Evolutionary conservation across 2,888 invertebrate species (phyloP).

Genomic region (Malthinus seriepunctatus): DNA sequence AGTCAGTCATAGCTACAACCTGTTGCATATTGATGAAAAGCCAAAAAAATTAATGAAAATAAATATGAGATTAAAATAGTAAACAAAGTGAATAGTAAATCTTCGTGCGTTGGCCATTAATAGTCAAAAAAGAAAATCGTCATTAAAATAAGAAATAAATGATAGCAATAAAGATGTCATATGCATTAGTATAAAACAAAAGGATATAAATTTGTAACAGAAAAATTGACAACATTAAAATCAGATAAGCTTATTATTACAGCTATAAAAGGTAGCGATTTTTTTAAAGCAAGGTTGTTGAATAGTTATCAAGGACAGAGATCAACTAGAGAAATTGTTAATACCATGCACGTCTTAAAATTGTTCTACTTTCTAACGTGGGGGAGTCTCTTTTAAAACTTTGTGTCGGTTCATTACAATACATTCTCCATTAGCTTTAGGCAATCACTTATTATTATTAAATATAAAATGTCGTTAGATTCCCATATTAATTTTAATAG

Average conservation of each 20-base stretch:
- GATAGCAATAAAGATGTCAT: conserved; percentile 1
- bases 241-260: conserved; percentile 1
- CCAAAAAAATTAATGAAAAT: too few relatives aligned
- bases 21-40: too few relatives aligned
- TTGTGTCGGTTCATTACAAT: conserved; percentile 8
- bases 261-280: conserved; percentile 5
- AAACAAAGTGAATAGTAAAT: too few relatives aligned
- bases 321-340: conserved; percentile 32
- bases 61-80: too few relatives aligned
- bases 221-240: not conserved
- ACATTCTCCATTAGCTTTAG: not conserved
- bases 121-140: too few relatives aligned
- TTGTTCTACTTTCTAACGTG: conserved; percentile 34
- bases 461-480: conserved; percentile 4
- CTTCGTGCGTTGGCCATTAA: too few relatives aligned
- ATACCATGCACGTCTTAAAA: conserved; percentile 6
- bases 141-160: too few relatives aligned
- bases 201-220: conserved; percentile 2
- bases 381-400: conserved; percentile 27
- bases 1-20: too few relatives aligned
- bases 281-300: conserved; percentile 19
- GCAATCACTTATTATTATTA: conserved; percentile 3
- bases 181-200: conserved; percentile 1
- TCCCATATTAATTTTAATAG: conserved; percentile 7
- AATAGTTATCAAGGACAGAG: conserved; percentile 36